These are phyloP conservation scores for Atherinosoma microstoma DNA, from an alignment of 2,797 vertebrate species.

Conservation along the genomic window DNA sequence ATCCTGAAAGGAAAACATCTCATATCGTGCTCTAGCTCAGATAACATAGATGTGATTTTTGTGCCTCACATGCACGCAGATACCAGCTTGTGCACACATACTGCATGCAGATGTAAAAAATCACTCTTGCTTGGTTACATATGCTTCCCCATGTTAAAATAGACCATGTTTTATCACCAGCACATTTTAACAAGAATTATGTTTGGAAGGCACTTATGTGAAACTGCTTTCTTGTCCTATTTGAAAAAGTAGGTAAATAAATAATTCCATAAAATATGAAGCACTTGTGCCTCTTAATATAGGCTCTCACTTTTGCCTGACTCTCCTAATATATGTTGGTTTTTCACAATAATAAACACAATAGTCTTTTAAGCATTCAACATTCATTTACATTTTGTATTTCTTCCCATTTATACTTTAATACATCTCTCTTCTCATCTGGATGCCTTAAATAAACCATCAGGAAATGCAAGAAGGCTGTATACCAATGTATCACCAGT, in stretches of 20 bases:
- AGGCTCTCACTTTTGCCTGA: neutral
- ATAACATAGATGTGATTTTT: constrained; percentile 57
- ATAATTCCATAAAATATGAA: neutral
- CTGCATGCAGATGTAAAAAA: constrained; percentile 18
- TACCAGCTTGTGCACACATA: constrained; percentile 17
- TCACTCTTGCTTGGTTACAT: neutral
- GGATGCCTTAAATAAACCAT: constrained; percentile 3
- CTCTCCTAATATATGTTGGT: neutral
- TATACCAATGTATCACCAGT: neutral
- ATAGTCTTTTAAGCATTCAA: constrained; percentile 4
- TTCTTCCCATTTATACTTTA: neutral
- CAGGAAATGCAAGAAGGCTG: neutral
- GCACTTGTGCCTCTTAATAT: neutral
- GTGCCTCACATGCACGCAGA: constrained; percentile 27
- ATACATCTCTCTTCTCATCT: neutral
- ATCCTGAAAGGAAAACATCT: constrained; percentile 73
- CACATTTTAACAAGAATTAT: neutral
- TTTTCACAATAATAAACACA: neutral
- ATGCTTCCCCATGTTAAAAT: neutral
- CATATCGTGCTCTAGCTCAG: constrained; percentile 62
- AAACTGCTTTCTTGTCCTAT: neutral
- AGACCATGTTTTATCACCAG: neutral
- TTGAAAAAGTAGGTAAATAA: neutral
- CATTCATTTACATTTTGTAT: constrained; percentile 7
- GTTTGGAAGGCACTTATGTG: neutral